A percentile compares a stretch with the other conserved stretches of the same genome.
phyloP scores from a whole-genome alignment of 1,140 invertebrate genomes.

The Diabrotica undecimpunctata region DNA sequence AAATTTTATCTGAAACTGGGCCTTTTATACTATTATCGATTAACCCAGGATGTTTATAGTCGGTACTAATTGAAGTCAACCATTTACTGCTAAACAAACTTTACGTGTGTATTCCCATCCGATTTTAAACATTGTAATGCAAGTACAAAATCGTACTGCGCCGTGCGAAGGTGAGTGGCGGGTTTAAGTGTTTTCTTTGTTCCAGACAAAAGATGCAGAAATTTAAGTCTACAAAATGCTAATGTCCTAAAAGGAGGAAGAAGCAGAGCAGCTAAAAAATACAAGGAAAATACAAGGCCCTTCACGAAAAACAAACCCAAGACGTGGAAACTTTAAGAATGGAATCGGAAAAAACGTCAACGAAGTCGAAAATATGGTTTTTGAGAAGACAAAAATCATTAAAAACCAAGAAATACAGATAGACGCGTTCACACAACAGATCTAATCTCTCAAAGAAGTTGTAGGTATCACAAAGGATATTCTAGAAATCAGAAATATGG shows the following conservation, averaged over 20 bases:
- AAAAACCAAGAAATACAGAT: conserved; percentile 74
- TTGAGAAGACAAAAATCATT: conserved; percentile 66
- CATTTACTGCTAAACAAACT: too few species aligned
- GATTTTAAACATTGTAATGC: too few species aligned
- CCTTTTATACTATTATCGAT: too few species aligned
- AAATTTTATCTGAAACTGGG: too few species aligned
- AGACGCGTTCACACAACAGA: conserved; percentile 64
- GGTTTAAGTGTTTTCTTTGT: conserved; percentile 1
- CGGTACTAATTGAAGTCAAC: too few species aligned
- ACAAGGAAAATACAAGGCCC: conserved; percentile 35
- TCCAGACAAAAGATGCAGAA: conserved; percentile 37
- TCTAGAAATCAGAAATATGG: conserved; percentile 69
- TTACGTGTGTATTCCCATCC: too few species aligned
- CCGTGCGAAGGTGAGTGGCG: too few species aligned
- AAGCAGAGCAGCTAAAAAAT: conserved; percentile 33
- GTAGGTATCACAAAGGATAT: conserved; percentile 72
- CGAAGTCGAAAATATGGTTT: conserved; percentile 62
- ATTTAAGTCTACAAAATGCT: conserved; percentile 34
- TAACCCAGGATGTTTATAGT: too few species aligned
- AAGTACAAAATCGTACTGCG: too few species aligned
- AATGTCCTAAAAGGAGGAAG: conserved; percentile 34
- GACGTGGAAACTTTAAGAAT: conserved; percentile 45
- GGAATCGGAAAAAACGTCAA: conserved; percentile 53
- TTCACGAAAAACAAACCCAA: conserved; percentile 34
- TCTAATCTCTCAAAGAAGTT: conserved; percentile 71